Base-by-base conservation (phyloP, 2,113 vertebrate genomes). In the Lampris megalopsis region DNA sequence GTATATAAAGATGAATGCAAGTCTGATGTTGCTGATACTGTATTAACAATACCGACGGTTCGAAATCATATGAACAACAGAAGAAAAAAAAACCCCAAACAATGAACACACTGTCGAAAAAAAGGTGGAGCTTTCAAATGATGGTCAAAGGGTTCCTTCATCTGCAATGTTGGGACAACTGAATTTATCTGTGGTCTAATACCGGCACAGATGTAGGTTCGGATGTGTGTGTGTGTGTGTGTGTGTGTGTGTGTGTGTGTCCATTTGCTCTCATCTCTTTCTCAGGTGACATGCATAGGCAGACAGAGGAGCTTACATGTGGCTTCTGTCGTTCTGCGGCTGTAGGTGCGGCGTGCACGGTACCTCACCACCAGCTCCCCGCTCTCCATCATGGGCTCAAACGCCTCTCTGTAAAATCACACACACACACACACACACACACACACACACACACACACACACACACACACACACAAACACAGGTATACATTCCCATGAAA, bases 361-460 rank as follows among this genome's bases (percentile, higher is more conserved):
- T 97, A 97, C 38, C 95, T 91, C n/a, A 97, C 97, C 41, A 97
- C 97, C 81, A 97, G 92, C 75, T 97, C 96, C 0, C 97, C 97
- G 11, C 95, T 95, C 68, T 97, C 96, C 93, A 96, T 93, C 65
- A 95, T 96, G 65, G 96, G 97, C 59, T 97, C 94, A 38, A 97
- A 97, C 0, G 95, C 96, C 82, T 97, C 96, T 8, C 97, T 97
- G 80, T 43, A 11, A 54, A 50, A 58, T n/a, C 50, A 73, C 9
- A 75, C 58, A 71, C 6, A 61, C 24, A 24, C 24, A 24, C 24
- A 24, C 24, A 24, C 0, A 24, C 24, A 24, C 24, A 24, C 24
- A 24, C 24, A 24, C 24, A 24, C 24, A 24, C 0, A 24, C 24
- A 24, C 24, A 24, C 9, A 75, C 58, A 71, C 6, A 61, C 50